These are phyloP conservation scores for Acanthis flammea DNA, from an alignment of 2,797 vertebrate species.

Conservation along the genomic window DNA sequence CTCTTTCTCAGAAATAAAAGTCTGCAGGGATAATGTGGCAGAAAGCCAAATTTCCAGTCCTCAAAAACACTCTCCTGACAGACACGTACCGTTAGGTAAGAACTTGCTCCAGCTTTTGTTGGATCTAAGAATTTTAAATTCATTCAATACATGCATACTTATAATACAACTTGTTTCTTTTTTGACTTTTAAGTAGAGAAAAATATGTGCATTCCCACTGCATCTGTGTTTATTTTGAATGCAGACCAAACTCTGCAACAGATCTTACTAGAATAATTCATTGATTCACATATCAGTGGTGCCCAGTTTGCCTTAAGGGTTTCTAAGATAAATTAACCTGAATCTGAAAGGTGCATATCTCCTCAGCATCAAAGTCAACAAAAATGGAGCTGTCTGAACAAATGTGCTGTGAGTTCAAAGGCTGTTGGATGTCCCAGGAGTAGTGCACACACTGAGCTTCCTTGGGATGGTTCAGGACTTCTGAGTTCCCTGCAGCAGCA, in stretches of 20 bases:
- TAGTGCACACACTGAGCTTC: rapidly evolving
- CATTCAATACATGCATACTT: not conserved
- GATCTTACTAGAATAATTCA: not conserved
- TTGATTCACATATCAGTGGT: not conserved
- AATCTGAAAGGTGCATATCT: not conserved
- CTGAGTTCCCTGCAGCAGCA: not conserved
- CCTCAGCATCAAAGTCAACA: not conserved
- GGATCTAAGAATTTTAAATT: not conserved
- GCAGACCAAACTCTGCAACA: not conserved
- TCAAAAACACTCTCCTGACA: not conserved
- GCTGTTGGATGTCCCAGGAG: not conserved
- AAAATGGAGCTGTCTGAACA: not conserved
- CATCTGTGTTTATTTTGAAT: not conserved
- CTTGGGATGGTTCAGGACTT: rapidly evolving
- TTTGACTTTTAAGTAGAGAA: not conserved
- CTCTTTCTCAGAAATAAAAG: conserved; percentile 12
- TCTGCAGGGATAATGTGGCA: not conserved
- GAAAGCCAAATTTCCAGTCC: not conserved
- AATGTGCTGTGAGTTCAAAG: not conserved
- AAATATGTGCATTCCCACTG: not conserved
- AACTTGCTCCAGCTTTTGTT: not conserved
- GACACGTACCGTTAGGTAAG: not conserved
- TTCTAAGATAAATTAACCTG: not conserved
- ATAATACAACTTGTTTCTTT: not conserved
- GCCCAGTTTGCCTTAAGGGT: not conserved